These are phyloP conservation scores for Gymnosoma rotundatum DNA, from an alignment of 2,888 invertebrate species.

Conservation along the genomic window DNA sequence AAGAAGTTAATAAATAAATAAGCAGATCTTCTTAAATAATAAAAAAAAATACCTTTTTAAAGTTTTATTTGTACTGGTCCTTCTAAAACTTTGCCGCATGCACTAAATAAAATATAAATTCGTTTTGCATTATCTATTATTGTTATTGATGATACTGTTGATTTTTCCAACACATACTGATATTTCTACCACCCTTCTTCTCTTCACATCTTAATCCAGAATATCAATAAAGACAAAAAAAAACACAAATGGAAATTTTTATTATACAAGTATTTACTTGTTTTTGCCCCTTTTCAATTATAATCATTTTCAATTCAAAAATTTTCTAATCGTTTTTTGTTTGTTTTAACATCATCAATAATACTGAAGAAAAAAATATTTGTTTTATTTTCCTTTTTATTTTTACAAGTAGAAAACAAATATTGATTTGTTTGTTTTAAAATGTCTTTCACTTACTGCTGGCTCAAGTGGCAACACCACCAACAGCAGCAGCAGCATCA, in stretches of 20 bases:
- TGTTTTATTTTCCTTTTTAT: conserved; percentile 51
- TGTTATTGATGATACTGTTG: conserved; percentile 61
- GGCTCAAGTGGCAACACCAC: conserved; percentile 29
- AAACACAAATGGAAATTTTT: conserved; percentile 25
- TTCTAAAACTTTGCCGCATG: neutral
- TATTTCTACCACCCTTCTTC: conserved; percentile 3
- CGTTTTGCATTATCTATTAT: conserved; percentile 18
- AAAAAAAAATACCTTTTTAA: no score
- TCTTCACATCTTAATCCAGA: conserved; percentile 2
- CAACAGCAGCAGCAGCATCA: conserved; percentile 18
- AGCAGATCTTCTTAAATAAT: no score
- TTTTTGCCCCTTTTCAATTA: conserved; percentile 25
- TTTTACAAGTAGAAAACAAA: conserved; percentile 24
- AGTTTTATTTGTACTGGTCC: no score
- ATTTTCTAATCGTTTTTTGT: conserved; percentile 75
- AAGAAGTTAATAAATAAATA: no score
- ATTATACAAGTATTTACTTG: conserved; percentile 4
- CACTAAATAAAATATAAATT: neutral
- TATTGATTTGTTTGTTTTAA: conserved; percentile 37
- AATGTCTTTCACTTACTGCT: conserved; percentile 53
- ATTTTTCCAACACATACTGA: conserved; percentile 42
- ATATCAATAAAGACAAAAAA: conserved; percentile 8
- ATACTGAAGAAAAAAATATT: conserved; percentile 30
- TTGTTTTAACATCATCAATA: conserved; percentile 74
- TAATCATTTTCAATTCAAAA: conserved; percentile 60